Evolutionary conservation across 2,888 invertebrate genomes (phyloP).

Genomic region (Platycheirus albimanus): DNA sequence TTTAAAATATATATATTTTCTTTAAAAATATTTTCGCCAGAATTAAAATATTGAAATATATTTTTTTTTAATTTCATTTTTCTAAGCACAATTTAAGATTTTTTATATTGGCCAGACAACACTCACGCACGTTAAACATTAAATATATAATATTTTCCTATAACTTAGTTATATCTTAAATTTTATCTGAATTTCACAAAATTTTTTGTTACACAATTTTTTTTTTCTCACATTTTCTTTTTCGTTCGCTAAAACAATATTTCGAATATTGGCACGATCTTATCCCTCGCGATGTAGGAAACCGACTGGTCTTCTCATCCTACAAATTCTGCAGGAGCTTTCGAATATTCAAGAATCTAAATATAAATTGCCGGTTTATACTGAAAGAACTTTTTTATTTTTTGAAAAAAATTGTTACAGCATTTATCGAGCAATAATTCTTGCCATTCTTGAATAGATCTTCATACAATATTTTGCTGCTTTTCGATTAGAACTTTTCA

Average conservation of each 20-base stretch:
- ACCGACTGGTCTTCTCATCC: constrained; percentile 64
- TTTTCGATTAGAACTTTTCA: constrained; percentile 12
- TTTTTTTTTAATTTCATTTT: constrained; percentile 24
- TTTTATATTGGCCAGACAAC: constrained; percentile 12
- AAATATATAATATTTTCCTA: background rate
- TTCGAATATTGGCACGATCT: constrained; percentile 70
- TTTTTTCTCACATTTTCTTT: constrained; percentile 62
- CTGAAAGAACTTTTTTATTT: constrained; percentile 63
- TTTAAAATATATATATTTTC: constrained; percentile 7
- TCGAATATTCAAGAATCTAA: constrained; percentile 63
- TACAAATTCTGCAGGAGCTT: constrained; percentile 45
- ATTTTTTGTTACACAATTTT: constrained; percentile 71
- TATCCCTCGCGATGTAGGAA: constrained; percentile 68
- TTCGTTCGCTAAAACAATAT: constrained; percentile 67
- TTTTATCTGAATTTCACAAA: constrained; percentile 53
- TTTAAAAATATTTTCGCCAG: too few species aligned
- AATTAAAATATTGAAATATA: constrained; percentile 14
- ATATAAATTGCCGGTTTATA: constrained; percentile 66
- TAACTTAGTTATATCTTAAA: constrained; percentile 22
- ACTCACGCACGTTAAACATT: constrained; percentile 38
- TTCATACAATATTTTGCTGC: constrained; percentile 30
- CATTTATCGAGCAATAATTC: constrained; percentile 41
- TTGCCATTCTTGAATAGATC: constrained; percentile 48
- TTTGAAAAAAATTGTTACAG: constrained; percentile 41
- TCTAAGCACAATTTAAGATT: constrained; percentile 25